phyloP scores from a whole-genome alignment of 2,888 invertebrate genomes.

The Melanotus villosus region DNA sequence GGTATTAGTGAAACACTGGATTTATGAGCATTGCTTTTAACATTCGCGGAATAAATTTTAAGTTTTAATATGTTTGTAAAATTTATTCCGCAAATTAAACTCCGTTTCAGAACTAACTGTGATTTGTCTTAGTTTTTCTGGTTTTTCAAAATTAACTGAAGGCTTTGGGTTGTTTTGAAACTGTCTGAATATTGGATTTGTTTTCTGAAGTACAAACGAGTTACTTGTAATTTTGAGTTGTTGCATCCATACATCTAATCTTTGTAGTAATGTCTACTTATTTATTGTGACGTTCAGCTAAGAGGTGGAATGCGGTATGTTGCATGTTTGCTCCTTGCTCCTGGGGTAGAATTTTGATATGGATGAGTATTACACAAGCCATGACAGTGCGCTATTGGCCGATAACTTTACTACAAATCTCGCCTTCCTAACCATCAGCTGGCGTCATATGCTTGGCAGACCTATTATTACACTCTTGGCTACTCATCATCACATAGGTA shows the following conservation, averaged over 20 bases:
- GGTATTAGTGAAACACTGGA: constrained; percentile 72
- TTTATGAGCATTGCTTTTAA: constrained; percentile 15
- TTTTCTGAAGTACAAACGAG: constrained; percentile 1
- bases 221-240: constrained; percentile 31
- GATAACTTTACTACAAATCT: constrained; percentile 95
- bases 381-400: constrained; percentile 94
- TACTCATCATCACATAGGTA: constrained; percentile 89
- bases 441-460: constrained; percentile 97
- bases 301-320: constrained; percentile 51
- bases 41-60: constrained; percentile 25
- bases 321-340: constrained; percentile 55
- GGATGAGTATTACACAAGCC: constrained; percentile 96
- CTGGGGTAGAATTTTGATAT: constrained; percentile 85
- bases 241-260: constrained; percentile 32
- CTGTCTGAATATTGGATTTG: background rate
- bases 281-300: constrained; percentile 42
- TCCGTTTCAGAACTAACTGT: constrained; percentile 29
- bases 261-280: constrained; percentile 33
- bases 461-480: constrained; percentile 94
- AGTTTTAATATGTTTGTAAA: no score
- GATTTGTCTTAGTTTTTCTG: background rate
- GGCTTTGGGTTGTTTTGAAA: constrained; percentile 14
- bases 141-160: constrained; percentile 15
- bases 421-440: constrained; percentile 95
- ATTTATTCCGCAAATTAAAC: constrained; percentile 20